Evolutionary conservation across 2,888 invertebrate species (phyloP).

Genomic region (Melangyna quadrimaculata): DNA sequence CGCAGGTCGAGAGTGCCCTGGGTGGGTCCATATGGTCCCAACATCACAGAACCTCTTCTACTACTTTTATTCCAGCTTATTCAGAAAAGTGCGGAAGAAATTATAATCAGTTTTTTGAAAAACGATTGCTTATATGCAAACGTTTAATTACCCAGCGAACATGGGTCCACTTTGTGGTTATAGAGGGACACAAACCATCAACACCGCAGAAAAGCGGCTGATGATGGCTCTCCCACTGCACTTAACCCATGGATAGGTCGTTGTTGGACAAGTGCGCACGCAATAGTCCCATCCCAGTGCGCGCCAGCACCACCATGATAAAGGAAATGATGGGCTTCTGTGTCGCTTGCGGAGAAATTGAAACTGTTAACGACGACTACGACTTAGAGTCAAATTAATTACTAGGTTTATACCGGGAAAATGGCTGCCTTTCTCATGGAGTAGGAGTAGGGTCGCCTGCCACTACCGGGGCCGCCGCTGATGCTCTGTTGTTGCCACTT

Average conservation of each 20-base stretch:
- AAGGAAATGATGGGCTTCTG: constrained; percentile 65
- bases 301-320: constrained; percentile 31
- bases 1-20: constrained; percentile 9
- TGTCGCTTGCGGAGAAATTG: constrained; percentile 62
- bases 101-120: constrained; percentile 59
- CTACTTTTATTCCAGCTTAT: too few species aligned
- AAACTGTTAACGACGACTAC: constrained; percentile 65
- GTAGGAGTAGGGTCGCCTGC: constrained; percentile 39
- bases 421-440: constrained; percentile 32
- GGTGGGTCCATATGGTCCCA: constrained; percentile 10
- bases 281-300: constrained; percentile 24
- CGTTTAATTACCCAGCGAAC: constrained; percentile 65
- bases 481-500: background rate
- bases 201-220: background rate
- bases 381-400: constrained; percentile 65
- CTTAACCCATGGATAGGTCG: constrained; percentile 65
- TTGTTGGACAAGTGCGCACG: constrained; percentile 10
- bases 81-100: constrained; percentile 23
- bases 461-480: too few species aligned
- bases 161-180: constrained; percentile 28
- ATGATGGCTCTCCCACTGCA: constrained; percentile 36
- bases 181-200: background rate
- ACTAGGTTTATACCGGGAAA: constrained; percentile 53
- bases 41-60: background rate
- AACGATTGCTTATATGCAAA: constrained; percentile 56